Conservation (phyloP, 2,797 vertebrate genomes). For the Coccyzus lansbergi region DNA sequence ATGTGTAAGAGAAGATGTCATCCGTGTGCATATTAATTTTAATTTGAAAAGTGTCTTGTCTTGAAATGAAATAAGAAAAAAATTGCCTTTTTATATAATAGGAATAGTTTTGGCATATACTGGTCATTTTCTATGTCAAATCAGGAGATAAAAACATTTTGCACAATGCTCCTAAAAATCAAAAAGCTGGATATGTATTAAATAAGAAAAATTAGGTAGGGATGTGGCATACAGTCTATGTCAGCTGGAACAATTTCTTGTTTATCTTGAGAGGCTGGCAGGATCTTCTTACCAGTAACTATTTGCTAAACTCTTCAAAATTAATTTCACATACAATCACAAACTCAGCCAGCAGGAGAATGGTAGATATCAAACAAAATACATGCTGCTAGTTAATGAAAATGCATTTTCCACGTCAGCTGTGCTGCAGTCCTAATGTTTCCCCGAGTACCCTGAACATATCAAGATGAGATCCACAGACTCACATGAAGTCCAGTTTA, state of each 20-base stretch:
- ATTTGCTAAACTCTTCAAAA: conserved; percentile 27
- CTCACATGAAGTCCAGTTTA: not conserved
- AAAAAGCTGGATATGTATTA: conserved; percentile 29
- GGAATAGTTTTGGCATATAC: conserved; percentile 20
- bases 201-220: conserved; percentile 8
- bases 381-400: conserved; percentile 12
- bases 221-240: not conserved
- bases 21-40: conserved; percentile 43
- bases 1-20: conserved; percentile 44
- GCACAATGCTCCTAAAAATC: not conserved
- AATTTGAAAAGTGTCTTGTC: conserved; percentile 53
- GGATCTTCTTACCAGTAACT: conserved; percentile 18
- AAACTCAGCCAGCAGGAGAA: not conserved
- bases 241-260: not conserved
- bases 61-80: conserved; percentile 49
- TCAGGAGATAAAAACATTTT: not conserved
- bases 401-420: conserved; percentile 25
- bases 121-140: not conserved
- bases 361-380: not conserved
- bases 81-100: conserved; percentile 33
- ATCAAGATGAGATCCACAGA: conserved; percentile 12
- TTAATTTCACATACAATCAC: conserved; percentile 16
- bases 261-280: conserved; percentile 4
- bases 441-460: not conserved
- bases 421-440: not conserved